These are phyloP conservation scores for Eurois occulta DNA, from an alignment of 2,888 invertebrate species.

Conservation along the genomic window DNA sequence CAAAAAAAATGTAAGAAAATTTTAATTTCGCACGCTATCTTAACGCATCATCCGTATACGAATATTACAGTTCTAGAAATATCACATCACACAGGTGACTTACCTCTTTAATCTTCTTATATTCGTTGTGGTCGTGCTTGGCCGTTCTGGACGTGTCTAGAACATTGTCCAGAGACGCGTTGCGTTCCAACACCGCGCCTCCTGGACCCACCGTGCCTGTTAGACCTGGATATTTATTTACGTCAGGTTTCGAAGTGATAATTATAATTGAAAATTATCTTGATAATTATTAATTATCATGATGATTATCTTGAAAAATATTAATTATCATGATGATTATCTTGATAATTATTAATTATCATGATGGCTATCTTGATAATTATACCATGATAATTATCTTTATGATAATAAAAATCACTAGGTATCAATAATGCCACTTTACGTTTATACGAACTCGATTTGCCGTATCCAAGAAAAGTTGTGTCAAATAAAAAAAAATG, in stretches of 20 bases:
- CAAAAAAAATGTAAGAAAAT: no score
- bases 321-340: no score
- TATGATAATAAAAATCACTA: not conserved
- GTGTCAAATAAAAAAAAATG: no score
- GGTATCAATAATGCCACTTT: not conserved
- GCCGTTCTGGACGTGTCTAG: conserved; percentile 83
- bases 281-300: no score
- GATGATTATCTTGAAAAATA: no score
- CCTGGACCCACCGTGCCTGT: conserved; percentile 85
- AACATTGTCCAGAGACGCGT: conserved; percentile 86
- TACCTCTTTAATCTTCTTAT: conserved; percentile 88
- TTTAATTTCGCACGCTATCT: no score
- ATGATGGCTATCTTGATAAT: no score
- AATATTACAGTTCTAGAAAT: not conserved
- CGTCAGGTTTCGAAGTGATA: not conserved
- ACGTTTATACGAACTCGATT: no score
- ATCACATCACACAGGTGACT: not conserved
- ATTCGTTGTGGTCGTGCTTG: conserved; percentile 86
- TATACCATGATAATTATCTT: no score
- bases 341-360: no score
- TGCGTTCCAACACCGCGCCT: conserved; percentile 84
- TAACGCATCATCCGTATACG: no score
- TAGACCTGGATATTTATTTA: conserved; percentile 66
- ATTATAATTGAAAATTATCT: not conserved
- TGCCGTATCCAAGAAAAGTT: no score